Evolutionary conservation across 2,797 vertebrate genomes (phyloP).

Genomic region (Rhynchotus rufescens): DNA sequence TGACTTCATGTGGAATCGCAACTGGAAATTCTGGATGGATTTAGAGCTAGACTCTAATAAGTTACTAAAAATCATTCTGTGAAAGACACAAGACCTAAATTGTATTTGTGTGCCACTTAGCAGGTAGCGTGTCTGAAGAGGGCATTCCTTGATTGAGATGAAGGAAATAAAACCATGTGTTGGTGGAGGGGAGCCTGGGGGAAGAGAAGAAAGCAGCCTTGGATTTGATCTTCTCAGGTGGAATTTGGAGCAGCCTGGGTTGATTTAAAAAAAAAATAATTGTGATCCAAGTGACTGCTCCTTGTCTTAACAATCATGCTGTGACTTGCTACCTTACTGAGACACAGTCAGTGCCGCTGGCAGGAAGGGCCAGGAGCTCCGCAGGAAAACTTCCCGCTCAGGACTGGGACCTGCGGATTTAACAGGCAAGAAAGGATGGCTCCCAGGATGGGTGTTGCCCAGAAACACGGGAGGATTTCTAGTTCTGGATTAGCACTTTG

Average conservation of each 20-base stretch:
- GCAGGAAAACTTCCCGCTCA: fast-evolving
- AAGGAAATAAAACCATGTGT: background rate
- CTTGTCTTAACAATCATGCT: background rate
- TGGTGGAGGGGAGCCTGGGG: background rate
- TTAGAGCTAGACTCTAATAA: background rate
- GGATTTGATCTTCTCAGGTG: background rate
- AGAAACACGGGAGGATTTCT: background rate
- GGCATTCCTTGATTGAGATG: background rate
- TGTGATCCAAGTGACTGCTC: background rate
- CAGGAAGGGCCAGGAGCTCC: too few species aligned
- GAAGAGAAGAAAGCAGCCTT: background rate
- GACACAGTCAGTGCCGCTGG: background rate
- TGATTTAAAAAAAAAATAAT: background rate
- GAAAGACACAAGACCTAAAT: background rate
- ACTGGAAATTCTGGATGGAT: background rate
- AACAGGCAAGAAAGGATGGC: background rate
- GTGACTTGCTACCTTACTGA: background rate
- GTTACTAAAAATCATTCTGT: background rate
- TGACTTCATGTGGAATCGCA: background rate
- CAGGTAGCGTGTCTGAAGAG: background rate
- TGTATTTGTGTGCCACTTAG: background rate
- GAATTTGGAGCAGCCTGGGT: background rate
- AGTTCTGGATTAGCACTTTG: background rate
- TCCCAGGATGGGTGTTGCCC: background rate
- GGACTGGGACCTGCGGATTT: background rate